Evolutionary conservation across 2,888 invertebrate genomes (phyloP), one percentile per base, ranked within the genome.

Genomic region (Invenusta paracnida): DNA sequence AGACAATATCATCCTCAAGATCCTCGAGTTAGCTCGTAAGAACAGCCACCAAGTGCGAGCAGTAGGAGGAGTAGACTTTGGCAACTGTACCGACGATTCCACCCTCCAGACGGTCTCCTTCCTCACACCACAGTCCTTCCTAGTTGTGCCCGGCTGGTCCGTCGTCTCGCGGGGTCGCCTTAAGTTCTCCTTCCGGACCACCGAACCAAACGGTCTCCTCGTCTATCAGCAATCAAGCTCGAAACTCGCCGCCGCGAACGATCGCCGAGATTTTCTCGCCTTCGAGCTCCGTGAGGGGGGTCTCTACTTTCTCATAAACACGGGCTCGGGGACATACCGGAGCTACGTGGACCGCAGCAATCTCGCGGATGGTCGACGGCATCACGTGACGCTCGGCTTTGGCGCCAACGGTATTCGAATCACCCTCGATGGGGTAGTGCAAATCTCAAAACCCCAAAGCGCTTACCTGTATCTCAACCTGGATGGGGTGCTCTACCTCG

Each of bases 201-300:
- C 95, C 91, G 97, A 98, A 92, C 95, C 96, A 2, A 96, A 97
- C 90, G 98, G 98, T 29, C 93, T 98, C 88, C 94, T 98, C 85
- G 94, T 98, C 90, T 95, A 96, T 86, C 85, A 85, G 82, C 67
- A 81, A 29, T 48, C 84, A 28, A 48, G 67, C 67, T 96, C 96
- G 27, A 13, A 13, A 67, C n/a, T n/a, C n/a, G n/a, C n/a, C n/a
- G n/a, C n/a, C n/a, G 86, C 87, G 29, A 88, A 30, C 17, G 79
- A 79, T 73, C 23, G 30, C 28, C 83, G 95, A 84, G 97, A 98
- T 91, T 94, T 97, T 85, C 95, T 98, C 90, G 96, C 96, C 0
- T 94, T 98, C 88, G 98, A 98, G 92, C 93, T 98, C 88, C 93
- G 97, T 88, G 96, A 96, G 88, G 97, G 98, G 0, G 95, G 97